Percentiles rank a stretch among this genome's conserved stretches.
phyloP scores from a whole-genome alignment of 2,888 invertebrate species.

The Macrosiphum euphorbiae region DNA sequence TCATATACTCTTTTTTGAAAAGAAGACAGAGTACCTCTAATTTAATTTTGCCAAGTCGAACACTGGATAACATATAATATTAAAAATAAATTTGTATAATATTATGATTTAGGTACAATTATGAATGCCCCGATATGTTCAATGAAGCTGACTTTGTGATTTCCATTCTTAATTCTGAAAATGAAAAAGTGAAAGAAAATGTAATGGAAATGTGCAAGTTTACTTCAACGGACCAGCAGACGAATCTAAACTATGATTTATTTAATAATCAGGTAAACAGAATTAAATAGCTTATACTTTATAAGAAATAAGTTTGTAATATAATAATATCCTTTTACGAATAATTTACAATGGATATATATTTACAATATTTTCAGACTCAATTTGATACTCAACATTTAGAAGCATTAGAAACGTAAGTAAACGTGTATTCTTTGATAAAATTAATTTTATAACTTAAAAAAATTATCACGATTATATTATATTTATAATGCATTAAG shows the following conservation, averaged over 20 bases:
- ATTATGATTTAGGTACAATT: slow-evolving; percentile 33
- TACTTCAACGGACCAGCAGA: slow-evolving; percentile 23
- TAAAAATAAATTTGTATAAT: background rate
- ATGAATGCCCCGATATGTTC: slow-evolving; percentile 50
- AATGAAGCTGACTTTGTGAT: slow-evolving; percentile 56
- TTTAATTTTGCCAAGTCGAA: too few species aligned
- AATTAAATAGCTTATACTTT: background rate
- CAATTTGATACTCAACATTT: slow-evolving; percentile 21
- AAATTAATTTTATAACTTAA: background rate
- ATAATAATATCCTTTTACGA: too few species aligned
- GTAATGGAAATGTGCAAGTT: slow-evolving; percentile 50
- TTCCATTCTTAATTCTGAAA: slow-evolving; percentile 41
- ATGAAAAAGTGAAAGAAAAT: slow-evolving; percentile 12
- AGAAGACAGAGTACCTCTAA: too few species aligned
- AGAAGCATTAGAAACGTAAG: slow-evolving; percentile 47
- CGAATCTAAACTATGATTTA: background rate
- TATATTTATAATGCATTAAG: background rate
- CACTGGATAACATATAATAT: too few species aligned
- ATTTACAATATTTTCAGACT: slow-evolving; percentile 27
- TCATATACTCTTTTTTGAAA: too few species aligned
- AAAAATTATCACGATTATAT: background rate
- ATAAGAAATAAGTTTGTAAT: background rate
- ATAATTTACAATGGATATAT: background rate
- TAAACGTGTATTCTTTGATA: background rate
- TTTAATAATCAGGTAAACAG: slow-evolving; percentile 28